phyloP scores from a whole-genome alignment of 2,797 vertebrate species.

The Micrastur ruficollis region DNA sequence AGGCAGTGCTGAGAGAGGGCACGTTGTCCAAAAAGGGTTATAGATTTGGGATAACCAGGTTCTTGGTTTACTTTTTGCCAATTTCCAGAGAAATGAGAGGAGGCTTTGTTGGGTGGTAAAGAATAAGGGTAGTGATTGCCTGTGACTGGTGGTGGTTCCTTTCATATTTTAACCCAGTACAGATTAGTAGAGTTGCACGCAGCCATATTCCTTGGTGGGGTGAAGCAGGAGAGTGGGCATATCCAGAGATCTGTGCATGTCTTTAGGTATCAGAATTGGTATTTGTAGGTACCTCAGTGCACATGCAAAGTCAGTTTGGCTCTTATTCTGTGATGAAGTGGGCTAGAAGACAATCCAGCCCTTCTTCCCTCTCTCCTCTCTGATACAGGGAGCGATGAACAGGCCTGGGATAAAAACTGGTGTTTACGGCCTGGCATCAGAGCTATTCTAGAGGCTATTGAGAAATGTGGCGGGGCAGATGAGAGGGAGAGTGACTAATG shows the following conservation, averaged over 20 bases:
- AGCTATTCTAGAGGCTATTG: neutral
- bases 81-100: neutral
- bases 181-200: neutral
- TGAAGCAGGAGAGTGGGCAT: neutral
- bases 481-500: neutral
- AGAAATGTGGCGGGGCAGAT: neutral
- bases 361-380: neutral
- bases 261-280: neutral
- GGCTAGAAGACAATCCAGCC: neutral
- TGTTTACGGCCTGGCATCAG: neutral
- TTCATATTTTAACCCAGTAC: neutral
- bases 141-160: neutral
- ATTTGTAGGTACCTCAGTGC: neutral
- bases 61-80: neutral
- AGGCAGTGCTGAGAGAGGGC: neutral
- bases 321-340: neutral
- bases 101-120: neutral
- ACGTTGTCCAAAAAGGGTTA: neutral
- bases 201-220: neutral
- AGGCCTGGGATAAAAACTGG: neutral
- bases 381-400: neutral
- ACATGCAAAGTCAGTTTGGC: neutral
- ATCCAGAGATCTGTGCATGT: neutral
- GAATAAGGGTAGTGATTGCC: neutral
- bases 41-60: neutral